Conservation (phyloP, 2,888 invertebrate genomes). For the Noctua fimbriata region DNA sequence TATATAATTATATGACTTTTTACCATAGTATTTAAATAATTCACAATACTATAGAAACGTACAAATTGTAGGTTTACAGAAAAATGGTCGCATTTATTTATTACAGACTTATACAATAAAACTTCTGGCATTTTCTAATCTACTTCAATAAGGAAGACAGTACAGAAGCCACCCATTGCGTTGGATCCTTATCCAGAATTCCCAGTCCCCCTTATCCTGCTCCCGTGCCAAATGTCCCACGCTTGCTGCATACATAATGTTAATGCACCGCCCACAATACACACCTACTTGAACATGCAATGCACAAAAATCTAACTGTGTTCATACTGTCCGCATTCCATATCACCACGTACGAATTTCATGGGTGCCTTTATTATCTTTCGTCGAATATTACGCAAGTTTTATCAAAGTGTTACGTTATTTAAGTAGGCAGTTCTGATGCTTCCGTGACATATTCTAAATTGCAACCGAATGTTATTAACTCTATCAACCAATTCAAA, state of each 20-base stretch:
- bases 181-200: slow-evolving; percentile 81
- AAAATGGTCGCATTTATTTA: slow-evolving; percentile 18
- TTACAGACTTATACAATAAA: slow-evolving; percentile 4
- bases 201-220: slow-evolving; percentile 80
- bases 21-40: neutral
- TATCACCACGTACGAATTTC: slow-evolving; percentile 42
- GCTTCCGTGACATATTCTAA: slow-evolving; percentile 24
- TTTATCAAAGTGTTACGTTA: slow-evolving; percentile 37
- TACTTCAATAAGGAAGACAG: slow-evolving; percentile 14
- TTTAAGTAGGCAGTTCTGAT: slow-evolving; percentile 13
- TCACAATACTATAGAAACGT: neutral
- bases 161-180: slow-evolving; percentile 82
- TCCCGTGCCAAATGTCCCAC: slow-evolving; percentile 83
- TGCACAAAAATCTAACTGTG: slow-evolving; percentile 81
- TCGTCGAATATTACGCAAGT: slow-evolving; percentile 40
- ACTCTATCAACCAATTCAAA: slow-evolving; percentile 18
- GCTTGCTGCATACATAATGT: slow-evolving; percentile 82
- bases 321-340: slow-evolving; percentile 68
- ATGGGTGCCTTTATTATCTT: slow-evolving; percentile 56
- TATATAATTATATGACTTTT: neutral
- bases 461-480: slow-evolving; percentile 21
- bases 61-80: neutral
- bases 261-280: slow-evolving; percentile 65
- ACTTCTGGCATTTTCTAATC: slow-evolving; percentile 10
- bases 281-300: slow-evolving; percentile 77